These are phyloP conservation scores for Lingula anatina DNA, from an alignment of 2,888 invertebrate species.

Conservation along the genomic window DNA sequence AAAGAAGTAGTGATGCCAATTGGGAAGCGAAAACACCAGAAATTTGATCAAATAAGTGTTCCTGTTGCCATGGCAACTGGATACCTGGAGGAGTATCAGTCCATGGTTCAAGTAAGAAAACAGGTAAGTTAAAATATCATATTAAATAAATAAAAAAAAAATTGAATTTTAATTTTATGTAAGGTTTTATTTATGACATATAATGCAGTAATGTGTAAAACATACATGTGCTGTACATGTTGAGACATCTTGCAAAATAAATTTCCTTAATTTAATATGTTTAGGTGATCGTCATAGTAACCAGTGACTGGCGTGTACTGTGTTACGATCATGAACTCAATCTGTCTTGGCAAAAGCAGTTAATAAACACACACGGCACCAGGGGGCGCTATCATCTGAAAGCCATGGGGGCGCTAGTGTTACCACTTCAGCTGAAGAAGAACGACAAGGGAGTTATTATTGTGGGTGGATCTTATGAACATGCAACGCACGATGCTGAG, in stretches of 20 bases:
- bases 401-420: conserved; percentile 35
- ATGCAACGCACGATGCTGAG: conserved; percentile 17
- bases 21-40: not conserved
- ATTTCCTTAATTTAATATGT: conserved; percentile 2
- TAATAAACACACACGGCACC: conserved; percentile 23
- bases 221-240: not conserved
- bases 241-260: not conserved
- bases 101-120: conserved; percentile 35
- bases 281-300: conserved; percentile 43
- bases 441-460: conserved; percentile 36
- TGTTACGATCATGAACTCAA: conserved; percentile 33
- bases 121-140: no score
- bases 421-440: conserved; percentile 35
- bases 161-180: no score
- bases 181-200: no score
- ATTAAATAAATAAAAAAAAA: no score
- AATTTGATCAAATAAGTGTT: conserved; percentile 16
- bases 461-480: conserved; percentile 38
- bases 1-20: conserved; percentile 24
- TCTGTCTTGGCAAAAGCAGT: conserved; percentile 32
- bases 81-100: conserved; percentile 14
- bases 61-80: conserved; percentile 42
- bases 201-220: no score
- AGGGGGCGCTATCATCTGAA: conserved; percentile 30
- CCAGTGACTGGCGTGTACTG: conserved; percentile 40